Base-by-base conservation (phyloP, 2,888 invertebrate species). In the Cylloceria caligata region DNA sequence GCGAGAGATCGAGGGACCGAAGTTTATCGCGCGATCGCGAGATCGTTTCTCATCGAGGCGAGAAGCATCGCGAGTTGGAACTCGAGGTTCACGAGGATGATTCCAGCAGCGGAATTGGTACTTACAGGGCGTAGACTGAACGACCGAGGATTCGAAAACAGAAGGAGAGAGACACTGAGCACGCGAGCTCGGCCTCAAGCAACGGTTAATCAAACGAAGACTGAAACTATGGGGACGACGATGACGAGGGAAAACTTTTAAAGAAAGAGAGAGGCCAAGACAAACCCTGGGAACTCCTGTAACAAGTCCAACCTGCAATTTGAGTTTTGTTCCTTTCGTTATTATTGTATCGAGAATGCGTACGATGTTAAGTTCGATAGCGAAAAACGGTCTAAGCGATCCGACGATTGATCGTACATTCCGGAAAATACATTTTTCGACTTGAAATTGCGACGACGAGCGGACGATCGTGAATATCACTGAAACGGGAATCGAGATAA, bases 81-180 rank as follows among this genome's bases (percentile, higher is more conserved):
- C 27, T 84, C 6, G 81, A 85, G 60, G 75, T 82, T 0, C 86
- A 84, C 80, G 83, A 79, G 7, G 85, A 86, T 24, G 77, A 80
- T 30, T 9, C 71, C 1, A 69, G 49, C 76, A 64, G 57, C 52
- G 83, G 82, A 49, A 83, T 84, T 47, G 84, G 83, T 69, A 83
- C 83, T 81, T 86, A 86, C 80, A 80, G 83, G 52, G 83, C 85
- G 75, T 86, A 86, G 81, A 83, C 27, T 45, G n/a, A 49, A 47
- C 68, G 45, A 13, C 2, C 16, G 57, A 16, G 3, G 6, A 0
- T 69, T 68, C 16, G 42, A 57, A 4, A 13, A 16, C 34, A 19
- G 45, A 62, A 0, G 11, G 9, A 36, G 21, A 62, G 34, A 3
- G 36, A 62, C 3, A n/a, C 24, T 34, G 36, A 52, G 24, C 19